A percentile compares a stretch with the other conserved stretches of the same genome.
These are phyloP conservation scores for Ophioderma brevispina DNA, from an alignment of 35 echinoderm and acorn worm species.

Conservation along the genomic window DNA sequence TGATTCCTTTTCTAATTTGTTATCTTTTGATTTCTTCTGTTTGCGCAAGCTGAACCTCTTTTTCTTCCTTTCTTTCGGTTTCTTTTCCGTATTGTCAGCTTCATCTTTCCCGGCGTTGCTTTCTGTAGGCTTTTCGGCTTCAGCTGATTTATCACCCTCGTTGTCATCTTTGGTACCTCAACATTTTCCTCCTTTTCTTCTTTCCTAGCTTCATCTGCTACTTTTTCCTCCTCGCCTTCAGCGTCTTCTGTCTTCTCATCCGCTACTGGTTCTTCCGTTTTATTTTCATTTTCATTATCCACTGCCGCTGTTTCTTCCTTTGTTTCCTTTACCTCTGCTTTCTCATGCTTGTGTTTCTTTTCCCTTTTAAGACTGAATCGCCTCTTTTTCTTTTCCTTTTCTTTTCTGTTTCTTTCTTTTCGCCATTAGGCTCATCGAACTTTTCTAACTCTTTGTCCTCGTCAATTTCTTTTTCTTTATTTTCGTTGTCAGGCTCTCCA, in stretches of 20 bases:
- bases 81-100: neutral
- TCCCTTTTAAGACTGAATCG: neutral
- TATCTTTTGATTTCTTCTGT: neutral
- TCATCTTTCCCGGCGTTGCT: neutral
- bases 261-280: neutral
- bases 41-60: neutral
- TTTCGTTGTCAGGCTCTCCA: neutral
- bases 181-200: neutral
- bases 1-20: neutral
- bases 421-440: neutral
- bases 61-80: neutral
- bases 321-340: too few species aligned
- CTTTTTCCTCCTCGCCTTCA: neutral
- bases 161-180: neutral
- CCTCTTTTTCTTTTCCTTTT: slow-evolving; percentile 2
- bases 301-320: neutral
- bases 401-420: neutral
- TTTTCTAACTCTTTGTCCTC: neutral
- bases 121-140: neutral
- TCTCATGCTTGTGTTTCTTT: neutral
- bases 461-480: neutral
- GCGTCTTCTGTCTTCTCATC: neutral
- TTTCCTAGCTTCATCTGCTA: neutral
- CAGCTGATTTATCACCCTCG: neutral
- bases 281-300: neutral